phyloP scores from a whole-genome alignment of 2,888 invertebrate species.

The Ennomos erosarius region DNA sequence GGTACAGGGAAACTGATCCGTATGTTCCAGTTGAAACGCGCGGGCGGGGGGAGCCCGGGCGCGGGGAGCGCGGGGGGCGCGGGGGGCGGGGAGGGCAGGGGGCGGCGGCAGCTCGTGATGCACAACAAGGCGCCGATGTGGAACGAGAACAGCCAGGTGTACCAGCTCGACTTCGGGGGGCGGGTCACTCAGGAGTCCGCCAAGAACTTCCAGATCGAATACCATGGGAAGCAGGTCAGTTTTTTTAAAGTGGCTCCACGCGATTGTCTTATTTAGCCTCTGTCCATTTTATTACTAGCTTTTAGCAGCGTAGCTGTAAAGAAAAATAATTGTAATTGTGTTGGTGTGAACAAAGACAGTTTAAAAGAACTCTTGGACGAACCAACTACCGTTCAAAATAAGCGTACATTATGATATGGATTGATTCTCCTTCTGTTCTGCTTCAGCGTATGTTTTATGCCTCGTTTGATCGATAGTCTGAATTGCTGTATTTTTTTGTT shows the following conservation, averaged over 20 bases:
- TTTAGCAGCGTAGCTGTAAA: neutral
- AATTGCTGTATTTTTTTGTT: no score
- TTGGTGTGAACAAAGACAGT: no score
- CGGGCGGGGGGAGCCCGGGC: slow-evolving; percentile 50
- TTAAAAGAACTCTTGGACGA: no score
- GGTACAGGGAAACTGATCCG: slow-evolving; percentile 1
- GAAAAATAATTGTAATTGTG: no score
- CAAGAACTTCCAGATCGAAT: slow-evolving; percentile 99
- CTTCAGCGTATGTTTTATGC: no score
- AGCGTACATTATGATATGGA: no score
- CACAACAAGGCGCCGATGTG: slow-evolving; percentile 99
- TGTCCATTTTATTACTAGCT: neutral
- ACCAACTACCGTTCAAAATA: no score
- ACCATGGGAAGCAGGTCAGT: slow-evolving; percentile 95
- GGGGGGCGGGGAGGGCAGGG: slow-evolving; percentile 33
- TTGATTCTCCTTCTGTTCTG: no score
- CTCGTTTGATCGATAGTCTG: no score
- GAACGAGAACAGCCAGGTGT: slow-evolving; percentile 99
- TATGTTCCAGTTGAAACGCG: slow-evolving; percentile 88
- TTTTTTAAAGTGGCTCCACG: neutral
- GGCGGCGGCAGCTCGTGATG: slow-evolving; percentile 94
- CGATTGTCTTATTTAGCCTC: no score
- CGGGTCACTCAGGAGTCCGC: slow-evolving; percentile 99
- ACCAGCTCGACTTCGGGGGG: slow-evolving; percentile 99
- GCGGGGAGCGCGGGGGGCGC: slow-evolving; percentile 25